Percentiles rank a stretch among this genome's conserved stretches.
These are phyloP conservation scores for Penaeus japonicus DNA, from an alignment of 1,140 invertebrate species.

Conservation along the genomic window DNA sequence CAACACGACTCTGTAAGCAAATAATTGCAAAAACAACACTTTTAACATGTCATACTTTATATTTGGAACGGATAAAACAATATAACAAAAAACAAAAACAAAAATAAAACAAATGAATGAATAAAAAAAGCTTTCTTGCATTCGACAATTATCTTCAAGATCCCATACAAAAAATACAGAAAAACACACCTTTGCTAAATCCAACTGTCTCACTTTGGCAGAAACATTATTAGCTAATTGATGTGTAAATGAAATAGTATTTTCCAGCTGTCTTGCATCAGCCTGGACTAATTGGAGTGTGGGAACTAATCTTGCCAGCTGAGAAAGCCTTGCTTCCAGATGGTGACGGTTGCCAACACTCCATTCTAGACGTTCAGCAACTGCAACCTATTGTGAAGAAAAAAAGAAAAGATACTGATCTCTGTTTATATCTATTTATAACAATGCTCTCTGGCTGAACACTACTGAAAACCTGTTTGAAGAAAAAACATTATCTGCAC, in stretches of 20 bases:
- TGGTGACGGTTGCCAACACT: slow-evolving; percentile 56
- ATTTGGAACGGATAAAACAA: not conserved
- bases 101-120: too few relatives aligned
- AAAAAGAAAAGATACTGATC: not conserved
- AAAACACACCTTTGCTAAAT: slow-evolving; percentile 83
- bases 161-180: not conserved
- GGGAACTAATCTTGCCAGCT: slow-evolving; percentile 75
- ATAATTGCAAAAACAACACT: slow-evolving; percentile 32
- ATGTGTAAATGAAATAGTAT: slow-evolving; percentile 87
- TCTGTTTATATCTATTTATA: too few relatives aligned
- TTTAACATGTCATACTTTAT: not conserved
- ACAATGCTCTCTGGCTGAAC: too few relatives aligned
- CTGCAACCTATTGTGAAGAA: slow-evolving; percentile 6
- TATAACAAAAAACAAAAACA: too few relatives aligned
- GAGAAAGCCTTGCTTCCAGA: slow-evolving; percentile 63
- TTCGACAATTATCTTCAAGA: too few relatives aligned
- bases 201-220: slow-evolving; percentile 92
- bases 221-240: slow-evolving; percentile 92
- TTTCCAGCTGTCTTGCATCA: slow-evolving; percentile 79
- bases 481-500: too few relatives aligned
- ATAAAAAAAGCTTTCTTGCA: too few relatives aligned
- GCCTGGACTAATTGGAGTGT: slow-evolving; percentile 74
- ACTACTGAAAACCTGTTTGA: too few relatives aligned
- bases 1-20: slow-evolving; percentile 81
- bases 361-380: slow-evolving; percentile 56